Percentiles rank a stretch among this genome's conserved stretches.
Conservation (phyloP, 2,113 vertebrate species). For the Fulmarus glacialis region DNA sequence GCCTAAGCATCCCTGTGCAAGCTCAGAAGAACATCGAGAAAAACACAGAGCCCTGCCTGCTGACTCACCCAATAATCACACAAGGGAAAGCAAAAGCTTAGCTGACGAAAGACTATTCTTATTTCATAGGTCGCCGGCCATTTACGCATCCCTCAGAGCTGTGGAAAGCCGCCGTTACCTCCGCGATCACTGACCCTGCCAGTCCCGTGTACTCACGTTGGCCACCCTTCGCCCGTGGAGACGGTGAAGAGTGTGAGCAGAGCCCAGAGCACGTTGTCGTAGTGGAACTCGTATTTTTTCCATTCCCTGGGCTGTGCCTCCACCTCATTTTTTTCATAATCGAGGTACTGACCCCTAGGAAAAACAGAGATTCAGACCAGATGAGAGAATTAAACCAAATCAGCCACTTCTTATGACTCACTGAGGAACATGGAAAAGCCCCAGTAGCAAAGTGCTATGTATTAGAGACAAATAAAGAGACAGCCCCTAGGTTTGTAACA, state of each 20-base stretch:
- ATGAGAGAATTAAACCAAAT: neutral
- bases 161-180: neutral
- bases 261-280: slow-evolving; percentile 97
- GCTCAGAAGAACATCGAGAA: fast-evolving
- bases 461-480: neutral
- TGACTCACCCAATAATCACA: neutral
- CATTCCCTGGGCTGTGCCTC: slow-evolving; percentile 89
- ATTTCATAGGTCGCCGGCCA: neutral
- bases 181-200: neutral
- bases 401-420: neutral
- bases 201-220: slow-evolving; percentile 81
- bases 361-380: neutral
- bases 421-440: neutral
- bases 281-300: slow-evolving; percentile 96
- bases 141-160: neutral
- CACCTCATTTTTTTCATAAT: slow-evolving; percentile 89
- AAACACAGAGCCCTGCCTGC: neutral
- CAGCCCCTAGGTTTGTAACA: neutral
- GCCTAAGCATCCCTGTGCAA: neutral
- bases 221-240: slow-evolving; percentile 97
- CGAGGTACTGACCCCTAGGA: slow-evolving; percentile 90
- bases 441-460: neutral
- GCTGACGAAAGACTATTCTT: neutral
- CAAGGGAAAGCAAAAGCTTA: neutral
- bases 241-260: slow-evolving; percentile 95